Base-by-base conservation (phyloP, 1,140 invertebrate species). In the Leptopilina clavipes region DNA sequence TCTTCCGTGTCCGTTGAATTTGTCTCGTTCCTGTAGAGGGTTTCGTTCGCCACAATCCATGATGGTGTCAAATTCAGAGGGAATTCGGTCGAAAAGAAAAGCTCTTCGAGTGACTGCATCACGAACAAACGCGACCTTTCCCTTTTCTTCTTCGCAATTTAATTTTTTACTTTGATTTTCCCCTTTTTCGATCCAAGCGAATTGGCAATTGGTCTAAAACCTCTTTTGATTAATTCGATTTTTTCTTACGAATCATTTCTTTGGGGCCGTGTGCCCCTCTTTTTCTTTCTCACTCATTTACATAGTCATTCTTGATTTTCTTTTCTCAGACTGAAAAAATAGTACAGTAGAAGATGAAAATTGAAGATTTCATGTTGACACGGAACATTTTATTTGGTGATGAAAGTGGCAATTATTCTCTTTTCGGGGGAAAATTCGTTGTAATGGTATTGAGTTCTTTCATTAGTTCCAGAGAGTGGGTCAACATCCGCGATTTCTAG, bases 1-100 rank as follows among this genome's bases (percentile, higher is more conserved):
- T 74, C 78, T 1, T 81, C 75, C 5, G 85, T 31, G 37, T 87
- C 85, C 3, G 87, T 86, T n/a, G 37, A 70, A 54, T 89, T 87
- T 5, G 77, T 84, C 14, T 82, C 76, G 25, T 86, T 86, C 10
- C 19, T 11, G 2, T n/a, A 73, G 48, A 45, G 54, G 31, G 44
- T 73, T 12, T 45, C 71, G 19, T 73, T 73, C 11, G 2, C 22
- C 59, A 31, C 22, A 65, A 65, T 14, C 59, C 19, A 65, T 31
- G 59, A 65, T 65, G 59, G 22, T 65, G 59, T 65, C 14, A 65
- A 65, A 65, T 65, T 65, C 59, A 65, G 14, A 37, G 59, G 59
- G n/a, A 65, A 65, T 14, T 65, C 59, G 5, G 59, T 65, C 22
- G 59, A 31, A 31, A 65, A 37, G 8, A 31, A 65, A 37, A 31